Conservation (phyloP, 2,888 invertebrate genomes). For the Globia sparganii region DNA sequence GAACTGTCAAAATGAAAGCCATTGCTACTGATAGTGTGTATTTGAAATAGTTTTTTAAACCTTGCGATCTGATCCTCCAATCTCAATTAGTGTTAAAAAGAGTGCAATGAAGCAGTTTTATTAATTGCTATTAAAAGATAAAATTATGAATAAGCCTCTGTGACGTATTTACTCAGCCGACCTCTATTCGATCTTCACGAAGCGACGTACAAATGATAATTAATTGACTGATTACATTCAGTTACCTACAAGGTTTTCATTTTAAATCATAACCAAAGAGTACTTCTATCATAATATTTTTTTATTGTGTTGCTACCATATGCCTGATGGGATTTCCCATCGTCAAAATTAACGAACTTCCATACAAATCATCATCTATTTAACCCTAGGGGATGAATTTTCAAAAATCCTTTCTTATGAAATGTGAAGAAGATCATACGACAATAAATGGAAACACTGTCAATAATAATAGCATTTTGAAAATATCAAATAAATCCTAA, state of each 20-base stretch:
- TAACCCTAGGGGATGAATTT: not conserved
- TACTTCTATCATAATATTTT: conserved; percentile 21
- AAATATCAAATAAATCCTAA: no score
- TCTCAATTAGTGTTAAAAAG: no score
- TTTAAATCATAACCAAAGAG: conserved; percentile 28
- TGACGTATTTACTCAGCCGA: conserved; percentile 18
- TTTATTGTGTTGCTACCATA: not conserved
- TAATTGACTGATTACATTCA: conserved; percentile 31
- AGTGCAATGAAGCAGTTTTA: no score
- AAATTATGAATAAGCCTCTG: not conserved
- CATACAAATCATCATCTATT: not conserved
- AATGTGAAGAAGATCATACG: no score
- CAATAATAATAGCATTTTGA: no score
- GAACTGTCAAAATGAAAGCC: not conserved
- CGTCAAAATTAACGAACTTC: not conserved
- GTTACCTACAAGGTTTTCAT: not conserved
- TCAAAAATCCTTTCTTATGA: not conserved
- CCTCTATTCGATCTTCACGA: conserved; percentile 48
- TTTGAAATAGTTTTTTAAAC: no score
- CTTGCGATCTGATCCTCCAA: not conserved
- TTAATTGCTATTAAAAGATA: no score
- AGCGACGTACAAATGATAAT: conserved; percentile 11
- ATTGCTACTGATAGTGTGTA: not conserved
- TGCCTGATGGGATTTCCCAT: not conserved
- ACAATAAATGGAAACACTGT: no score